Evolutionary conservation across 2,888 invertebrate species (phyloP), one percentile per base, ranked within the genome.

Genomic region (Hanleya hanleyi): DNA sequence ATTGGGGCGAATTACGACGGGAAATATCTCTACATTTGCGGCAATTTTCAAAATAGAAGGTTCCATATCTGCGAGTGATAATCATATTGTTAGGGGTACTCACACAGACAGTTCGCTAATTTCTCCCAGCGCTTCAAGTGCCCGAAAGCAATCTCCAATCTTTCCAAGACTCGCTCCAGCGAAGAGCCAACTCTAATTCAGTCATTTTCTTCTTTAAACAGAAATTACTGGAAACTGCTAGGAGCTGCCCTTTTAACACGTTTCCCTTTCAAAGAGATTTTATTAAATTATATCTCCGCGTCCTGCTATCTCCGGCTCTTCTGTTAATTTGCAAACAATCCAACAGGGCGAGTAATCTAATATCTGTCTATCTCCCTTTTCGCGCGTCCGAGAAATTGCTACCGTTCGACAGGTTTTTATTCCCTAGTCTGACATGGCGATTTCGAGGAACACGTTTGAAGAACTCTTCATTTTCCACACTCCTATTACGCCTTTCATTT

Each of bases 291-390:
- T 57, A 57, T 57, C 57, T 29, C 57, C 29, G 57, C 57, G 22
- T 22, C 29, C 57, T 22, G 57, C 57, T 29, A 57, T 57, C 22
- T 32, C 4, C 57, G 29, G 26, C 57, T 29, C 57, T 57, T 57
- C 57, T 57, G 22, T 32, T 57, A 57, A 57, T 57, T 57, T 57
- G 57, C 57, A 57, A 57, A 57, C 57, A 57, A 57, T 57, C 57
- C 57, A 32, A 4, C 57, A 26, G 22, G 29, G 57, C 57, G 57
- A 22, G 26, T 57, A 57, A 57, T 57, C 32, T 32, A 22, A 57
- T 57, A 29, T 26, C 9, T 22, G 12, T 22, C 22, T 32, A 57
- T 57, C 32, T 57, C 29, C 57, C 57, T 47, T 47, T 47, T 22
- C 47, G 18, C n/a, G 47, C 18, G 47, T 47, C n/a, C 47, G 47